Evolutionary conservation across 2,888 invertebrate genomes (phyloP), one percentile per base, ranked within the genome.

Genomic region (Lepeophtheirus nordmannii): DNA sequence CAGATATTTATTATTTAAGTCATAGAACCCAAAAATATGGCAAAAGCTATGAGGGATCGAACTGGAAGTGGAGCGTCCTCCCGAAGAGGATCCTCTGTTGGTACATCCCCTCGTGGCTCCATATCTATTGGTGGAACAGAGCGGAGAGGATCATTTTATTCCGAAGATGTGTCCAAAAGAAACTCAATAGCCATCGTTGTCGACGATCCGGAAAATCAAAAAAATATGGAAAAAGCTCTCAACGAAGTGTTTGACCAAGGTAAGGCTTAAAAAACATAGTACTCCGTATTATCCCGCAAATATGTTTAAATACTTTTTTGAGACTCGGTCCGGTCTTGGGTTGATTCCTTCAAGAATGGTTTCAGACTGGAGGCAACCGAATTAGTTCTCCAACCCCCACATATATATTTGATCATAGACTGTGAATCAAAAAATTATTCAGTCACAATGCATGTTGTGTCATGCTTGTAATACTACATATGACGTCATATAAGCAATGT

Each of bases 121-220:
- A 46, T 46, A n/a, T 46, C 53, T 17, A 46, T 46, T 12, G 65
- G 60, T 17, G 60, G 66, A 22, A 17, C 37, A 11, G 59, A 59
- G 60, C 37, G 66, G 17, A 17, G 60, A 60, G 66, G 66, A 14
- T 66, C 66, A 10, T 66, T 38, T 58, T 60, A 60, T 40, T 38
- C 38, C 14, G 60, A 59, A 9, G 66, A 60, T 11, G 46, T 60
- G 12, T 58, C 66, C 11, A 60, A 59, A 10, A 38, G 53, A n/a
- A 22, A 40, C 23, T 30, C 63, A 9, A 53, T 63, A 2, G 63
- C 53, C 17, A 53, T 56, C 3, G 63, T 63, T 10, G 63, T 63
- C 17, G 63, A 63, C 56, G 56, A 63, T 23, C 30, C 17, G 30
- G 30, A 23, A 1, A 38, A 60, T 7, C 1, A 60, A 14, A 46